phyloP scores from a whole-genome alignment of 2,113 vertebrate genomes.

The Rallus limicola region DNA sequence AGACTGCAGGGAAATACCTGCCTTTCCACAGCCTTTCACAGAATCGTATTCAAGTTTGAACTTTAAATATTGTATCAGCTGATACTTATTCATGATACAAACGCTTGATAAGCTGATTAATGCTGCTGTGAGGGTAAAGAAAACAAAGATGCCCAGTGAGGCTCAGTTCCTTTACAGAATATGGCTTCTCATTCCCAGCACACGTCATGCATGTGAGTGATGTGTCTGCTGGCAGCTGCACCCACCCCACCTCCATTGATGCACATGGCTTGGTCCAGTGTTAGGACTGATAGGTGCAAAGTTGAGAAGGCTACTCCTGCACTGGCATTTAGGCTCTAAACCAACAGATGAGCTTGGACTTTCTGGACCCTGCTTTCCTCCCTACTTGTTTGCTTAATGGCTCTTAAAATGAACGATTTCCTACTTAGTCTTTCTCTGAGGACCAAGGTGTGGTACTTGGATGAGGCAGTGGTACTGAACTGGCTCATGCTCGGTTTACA shows the following conservation, averaged over 20 bases:
- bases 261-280: neutral
- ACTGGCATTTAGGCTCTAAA: neutral
- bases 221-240: neutral
- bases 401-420: neutral
- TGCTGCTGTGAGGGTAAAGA: neutral
- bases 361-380: neutral
- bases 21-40: neutral
- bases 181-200: neutral
- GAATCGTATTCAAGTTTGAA: neutral
- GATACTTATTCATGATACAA: fast-evolving
- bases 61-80: neutral
- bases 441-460: neutral
- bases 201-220: fast-evolving
- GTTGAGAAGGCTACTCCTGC: fast-evolving
- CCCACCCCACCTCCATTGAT: fast-evolving
- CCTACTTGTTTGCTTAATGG: fast-evolving
- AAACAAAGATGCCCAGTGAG: neutral
- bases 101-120: neutral
- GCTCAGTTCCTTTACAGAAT: neutral
- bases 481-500: neutral
- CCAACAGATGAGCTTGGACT: neutral
- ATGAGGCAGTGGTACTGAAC: neutral
- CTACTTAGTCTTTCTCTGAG: neutral
- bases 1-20: neutral
- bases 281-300: neutral